Evolutionary conservation across 64 coral and sea anemone species (phyloP).

Genomic region (Dendrophyllia cribrosa): DNA sequence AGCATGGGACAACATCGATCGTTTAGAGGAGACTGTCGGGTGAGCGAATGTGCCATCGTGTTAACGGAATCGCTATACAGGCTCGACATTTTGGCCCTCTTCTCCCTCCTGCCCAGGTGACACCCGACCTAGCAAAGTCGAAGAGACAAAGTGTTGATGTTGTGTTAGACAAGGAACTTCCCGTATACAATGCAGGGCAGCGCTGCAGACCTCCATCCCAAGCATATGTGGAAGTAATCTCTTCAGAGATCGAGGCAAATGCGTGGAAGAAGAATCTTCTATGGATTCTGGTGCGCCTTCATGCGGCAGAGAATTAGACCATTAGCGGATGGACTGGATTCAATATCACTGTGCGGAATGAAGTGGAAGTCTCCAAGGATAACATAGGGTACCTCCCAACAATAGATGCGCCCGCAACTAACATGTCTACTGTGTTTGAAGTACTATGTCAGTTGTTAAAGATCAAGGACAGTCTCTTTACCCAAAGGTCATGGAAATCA

Average conservation of each 20-base stretch:
- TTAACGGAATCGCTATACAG: constrained; percentile 40
- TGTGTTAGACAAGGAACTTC: constrained; percentile 7
- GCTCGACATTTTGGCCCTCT: constrained; percentile 39
- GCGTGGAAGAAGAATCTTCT: constrained; percentile 62
- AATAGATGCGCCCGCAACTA: constrained; percentile 24
- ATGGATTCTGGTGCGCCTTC: constrained; percentile 56
- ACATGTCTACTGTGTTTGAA: constrained; percentile 33
- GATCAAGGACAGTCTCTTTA: constrained; percentile 14
- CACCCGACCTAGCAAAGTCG: background rate
- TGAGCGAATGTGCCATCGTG: constrained; percentile 22
- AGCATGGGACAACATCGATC: constrained; percentile 21
- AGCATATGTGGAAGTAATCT: constrained; percentile 58
- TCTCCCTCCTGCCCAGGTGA: constrained; percentile 1
- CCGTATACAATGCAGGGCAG: constrained; percentile 26
- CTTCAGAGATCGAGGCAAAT: constrained; percentile 53
- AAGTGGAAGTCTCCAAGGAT: constrained; percentile 22
- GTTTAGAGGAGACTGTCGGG: constrained; percentile 18
- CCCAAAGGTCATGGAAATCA: no score
- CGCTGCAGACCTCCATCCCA: constrained; percentile 39
- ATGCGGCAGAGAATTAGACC: background rate
- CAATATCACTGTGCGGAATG: constrained; percentile 17
- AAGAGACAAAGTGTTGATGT: constrained; percentile 62
- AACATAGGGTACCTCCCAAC: constrained; percentile 51
- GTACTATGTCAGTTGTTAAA: background rate
- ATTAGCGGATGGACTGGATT: constrained; percentile 47